phyloP scores from a whole-genome alignment of 2,888 invertebrate species.

The Meloe dianella region DNA sequence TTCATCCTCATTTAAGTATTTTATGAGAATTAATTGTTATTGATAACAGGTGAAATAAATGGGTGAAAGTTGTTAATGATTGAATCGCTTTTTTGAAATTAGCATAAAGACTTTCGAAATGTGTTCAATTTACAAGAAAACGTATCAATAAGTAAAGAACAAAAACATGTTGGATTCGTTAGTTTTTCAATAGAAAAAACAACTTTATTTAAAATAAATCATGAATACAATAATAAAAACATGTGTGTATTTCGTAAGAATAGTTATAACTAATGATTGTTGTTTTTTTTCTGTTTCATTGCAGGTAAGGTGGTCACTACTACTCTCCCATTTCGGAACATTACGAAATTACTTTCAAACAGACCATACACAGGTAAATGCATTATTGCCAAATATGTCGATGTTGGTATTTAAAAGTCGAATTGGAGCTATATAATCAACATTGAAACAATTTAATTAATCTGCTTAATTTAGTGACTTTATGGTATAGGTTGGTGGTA shows the following conservation, averaged over 20 bases:
- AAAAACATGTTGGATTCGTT: slow-evolving; percentile 25
- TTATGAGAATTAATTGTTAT: too few relatives aligned
- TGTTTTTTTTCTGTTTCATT: slow-evolving; percentile 32
- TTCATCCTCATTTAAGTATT: too few relatives aligned
- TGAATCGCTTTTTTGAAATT: slow-evolving; percentile 40
- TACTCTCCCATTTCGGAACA: slow-evolving; percentile 21
- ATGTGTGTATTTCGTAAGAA: slow-evolving; percentile 23
- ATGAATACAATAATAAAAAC: slow-evolving; percentile 35
- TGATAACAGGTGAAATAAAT: background rate
- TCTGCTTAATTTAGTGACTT: background rate
- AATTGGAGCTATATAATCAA: slow-evolving; percentile 13
- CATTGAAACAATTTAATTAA: background rate
- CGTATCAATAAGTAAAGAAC: slow-evolving; percentile 26
- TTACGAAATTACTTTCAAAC: slow-evolving; percentile 26
- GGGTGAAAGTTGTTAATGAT: slow-evolving; percentile 46
- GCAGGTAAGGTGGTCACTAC: slow-evolving; percentile 35
- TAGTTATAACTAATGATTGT: slow-evolving; percentile 16
- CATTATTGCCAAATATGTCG: slow-evolving; percentile 29
- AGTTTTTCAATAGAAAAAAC: slow-evolving; percentile 21
- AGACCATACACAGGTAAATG: slow-evolving; percentile 27
- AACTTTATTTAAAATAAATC: slow-evolving; percentile 27
- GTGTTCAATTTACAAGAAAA: slow-evolving; percentile 20
- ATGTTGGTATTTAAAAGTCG: slow-evolving; percentile 22
- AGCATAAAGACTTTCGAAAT: slow-evolving; percentile 47
- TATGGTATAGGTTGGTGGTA: too few relatives aligned